Evolutionary conservation across 2,888 invertebrate species (phyloP).

Genomic region (Acholoe squamosa): DNA sequence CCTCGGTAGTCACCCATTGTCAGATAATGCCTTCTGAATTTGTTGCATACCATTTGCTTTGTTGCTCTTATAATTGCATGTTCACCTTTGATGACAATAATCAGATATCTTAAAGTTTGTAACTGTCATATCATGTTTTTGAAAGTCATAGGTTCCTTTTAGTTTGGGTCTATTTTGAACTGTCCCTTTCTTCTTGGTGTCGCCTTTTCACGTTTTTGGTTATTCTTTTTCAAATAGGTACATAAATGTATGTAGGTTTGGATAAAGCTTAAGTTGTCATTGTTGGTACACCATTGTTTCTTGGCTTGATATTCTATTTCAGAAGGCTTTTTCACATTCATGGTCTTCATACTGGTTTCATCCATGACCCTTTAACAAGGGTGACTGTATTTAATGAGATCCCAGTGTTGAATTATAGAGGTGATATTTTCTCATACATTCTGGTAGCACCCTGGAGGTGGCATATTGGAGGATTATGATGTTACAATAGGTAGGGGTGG

Average conservation of each 20-base stretch:
- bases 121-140: too few species aligned
- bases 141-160: too few species aligned
- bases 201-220: too few species aligned
- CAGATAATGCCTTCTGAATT: not conserved
- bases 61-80: not conserved
- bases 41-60: not conserved
- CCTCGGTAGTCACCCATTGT: not conserved
- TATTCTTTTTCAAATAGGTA: too few species aligned
- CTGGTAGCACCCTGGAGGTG: not conserved
- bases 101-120: not conserved
- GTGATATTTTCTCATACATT: too few species aligned
- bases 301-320: too few species aligned
- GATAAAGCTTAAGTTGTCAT: too few species aligned
- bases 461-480: not conserved
- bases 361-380: not conserved
- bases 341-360: not conserved
- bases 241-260: too few species aligned
- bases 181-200: too few species aligned
- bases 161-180: too few species aligned
- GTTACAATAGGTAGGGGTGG: not conserved
- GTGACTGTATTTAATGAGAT: not conserved
- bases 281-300: too few species aligned
- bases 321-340: too few species aligned
- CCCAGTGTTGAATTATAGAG: not conserved
- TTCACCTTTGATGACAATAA: not conserved